Conservation (phyloP, 2,797 vertebrate species). For the Dallia pectoralis region DNA sequence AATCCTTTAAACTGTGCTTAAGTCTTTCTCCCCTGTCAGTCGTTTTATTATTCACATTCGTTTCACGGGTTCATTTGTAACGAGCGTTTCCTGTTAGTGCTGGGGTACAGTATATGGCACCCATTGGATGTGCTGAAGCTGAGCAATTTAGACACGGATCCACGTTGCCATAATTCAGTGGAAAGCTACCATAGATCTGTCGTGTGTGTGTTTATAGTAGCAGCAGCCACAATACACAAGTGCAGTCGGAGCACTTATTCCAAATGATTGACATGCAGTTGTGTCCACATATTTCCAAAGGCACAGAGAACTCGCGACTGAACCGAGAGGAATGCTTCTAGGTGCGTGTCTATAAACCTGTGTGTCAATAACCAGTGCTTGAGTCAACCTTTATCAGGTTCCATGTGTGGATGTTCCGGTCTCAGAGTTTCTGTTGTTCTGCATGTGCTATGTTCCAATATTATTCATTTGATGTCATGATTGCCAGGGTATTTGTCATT, state of each 20-base stretch:
- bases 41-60: not conserved
- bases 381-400: conserved; percentile 5
- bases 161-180: not conserved
- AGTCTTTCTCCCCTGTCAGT: not conserved
- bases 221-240: not conserved
- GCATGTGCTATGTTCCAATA: not conserved
- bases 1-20: not conserved
- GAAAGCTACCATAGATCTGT: not conserved
- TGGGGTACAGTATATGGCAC: not conserved
- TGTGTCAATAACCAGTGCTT: conserved; percentile 18
- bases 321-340: conserved; percentile 22
- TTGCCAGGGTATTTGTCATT: not conserved
- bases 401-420: conserved; percentile 1
- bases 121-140: not conserved
- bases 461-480: not conserved
- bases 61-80: not conserved
- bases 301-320: not conserved
- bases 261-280: not conserved
- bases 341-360: conserved; percentile 17
- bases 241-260: not conserved
- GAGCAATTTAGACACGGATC: no score
- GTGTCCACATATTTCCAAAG: not conserved
- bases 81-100: not conserved
- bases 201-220: not conserved
- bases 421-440: not conserved